A percentile compares a stretch with the other conserved stretches of the same genome.
Conservation (phyloP, 2,797 vertebrate species). For the Apogon hyalosoma region DNA sequence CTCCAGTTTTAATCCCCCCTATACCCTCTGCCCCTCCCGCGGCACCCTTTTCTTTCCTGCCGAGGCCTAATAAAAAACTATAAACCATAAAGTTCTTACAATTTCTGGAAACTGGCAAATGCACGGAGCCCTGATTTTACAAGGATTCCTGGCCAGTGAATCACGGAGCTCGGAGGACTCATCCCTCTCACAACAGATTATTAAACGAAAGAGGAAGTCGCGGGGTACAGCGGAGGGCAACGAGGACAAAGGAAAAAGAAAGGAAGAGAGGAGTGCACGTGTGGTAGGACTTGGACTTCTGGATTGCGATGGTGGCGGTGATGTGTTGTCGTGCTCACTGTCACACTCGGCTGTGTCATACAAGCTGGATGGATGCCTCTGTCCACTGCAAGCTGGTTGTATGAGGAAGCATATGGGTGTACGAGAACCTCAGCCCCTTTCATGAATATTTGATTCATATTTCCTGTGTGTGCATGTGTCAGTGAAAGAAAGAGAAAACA, state of each 20-base stretch:
- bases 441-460: constrained; percentile 88
- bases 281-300: constrained; percentile 28
- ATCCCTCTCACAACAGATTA: constrained; percentile 79
- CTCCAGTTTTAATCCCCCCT: constrained; percentile 77
- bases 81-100: constrained; percentile 84
- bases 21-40: constrained; percentile 22
- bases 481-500: constrained; percentile 25
- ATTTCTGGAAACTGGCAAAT: constrained; percentile 83
- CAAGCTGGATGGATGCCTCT: constrained; percentile 73
- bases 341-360: constrained; percentile 70
- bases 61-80: constrained; percentile 75
- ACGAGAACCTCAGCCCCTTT: constrained; percentile 82
- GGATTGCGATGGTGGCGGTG: constrained; percentile 33
- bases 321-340: constrained; percentile 70
- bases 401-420: constrained; percentile 85
- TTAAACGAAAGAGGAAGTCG: constrained; percentile 74
- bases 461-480: constrained; percentile 73
- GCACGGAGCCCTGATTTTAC: constrained; percentile 79
- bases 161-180: constrained; percentile 75
- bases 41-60: constrained; percentile 67
- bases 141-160: constrained; percentile 83
- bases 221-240: constrained; percentile 58
- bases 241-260: constrained; percentile 42
- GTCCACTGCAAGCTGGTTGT: constrained; percentile 83
- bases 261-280: constrained; percentile 22